Base-by-base conservation (phyloP, 1,140 invertebrate species). In the Drosophila obscura region DNA sequence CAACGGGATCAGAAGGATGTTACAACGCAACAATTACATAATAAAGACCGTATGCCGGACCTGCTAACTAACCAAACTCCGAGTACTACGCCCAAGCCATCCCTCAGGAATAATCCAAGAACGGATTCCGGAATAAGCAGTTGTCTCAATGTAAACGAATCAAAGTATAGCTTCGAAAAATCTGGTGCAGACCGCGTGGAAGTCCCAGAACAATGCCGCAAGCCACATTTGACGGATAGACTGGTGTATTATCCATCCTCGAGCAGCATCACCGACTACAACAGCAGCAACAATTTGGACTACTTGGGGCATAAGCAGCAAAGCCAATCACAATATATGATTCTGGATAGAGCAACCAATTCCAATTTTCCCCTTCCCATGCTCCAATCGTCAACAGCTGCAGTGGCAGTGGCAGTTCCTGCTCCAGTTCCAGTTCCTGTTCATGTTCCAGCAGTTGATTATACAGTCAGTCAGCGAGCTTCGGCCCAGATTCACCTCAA, bases 181-280 rank as follows among this genome's bases (percentile, higher is more conserved):
- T 71, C 64, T 0, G 58, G 72, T 55, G 74, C 72, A 28, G 75
- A 81, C 48, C 15, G 39, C 9, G 28, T 57, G 9, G 60, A 78
- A 65, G 46, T 28, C 11, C 43, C 19, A 19, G 63, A 89, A 15
- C 50, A 75, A 53, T 11, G 15, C 1, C 69, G 64, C n/a, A 68
- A 74, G 19, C 63, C 62, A 2, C 43, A 79, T 46, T 46, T 92
- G 2, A 91, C 78, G 11, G 91, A 92, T 67, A 73, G 75, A 31
- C 66, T 91, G 0, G 88, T 77, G 9, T 92, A 78, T 39, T 92
- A 91, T 82, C 91, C 91, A 2, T 82, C 90, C 26, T 76, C 84
- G 2, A 90, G 69, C 35, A 64, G 49, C 7, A 77, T 91, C 1
- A 50, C 51, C 1, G 83, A 89, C 46, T 82, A 90, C 43, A 78